Evolutionary conservation across 2,113 vertebrate genomes (phyloP).

Genomic region (Dasyurus viverrinus): DNA sequence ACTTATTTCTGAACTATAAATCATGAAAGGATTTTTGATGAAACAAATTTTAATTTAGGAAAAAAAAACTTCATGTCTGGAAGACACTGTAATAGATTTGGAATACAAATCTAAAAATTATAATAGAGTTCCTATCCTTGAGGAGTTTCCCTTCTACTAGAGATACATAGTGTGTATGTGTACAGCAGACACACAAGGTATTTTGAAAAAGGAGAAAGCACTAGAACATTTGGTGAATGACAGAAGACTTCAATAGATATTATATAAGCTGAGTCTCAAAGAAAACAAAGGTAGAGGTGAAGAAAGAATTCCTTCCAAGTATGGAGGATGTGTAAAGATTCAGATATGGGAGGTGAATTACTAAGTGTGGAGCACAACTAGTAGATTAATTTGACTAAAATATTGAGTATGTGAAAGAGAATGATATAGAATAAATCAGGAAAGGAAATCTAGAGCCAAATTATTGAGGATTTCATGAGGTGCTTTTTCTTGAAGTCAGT

Average conservation of each 20-base stretch:
- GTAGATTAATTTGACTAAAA: not conserved
- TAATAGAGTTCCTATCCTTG: not conserved
- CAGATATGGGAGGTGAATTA: not conserved
- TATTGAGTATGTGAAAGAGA: not conserved
- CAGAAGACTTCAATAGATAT: not conserved
- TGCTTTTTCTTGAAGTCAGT: not conserved
- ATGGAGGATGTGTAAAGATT: not conserved
- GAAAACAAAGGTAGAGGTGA: not conserved
- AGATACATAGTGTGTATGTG: not conserved
- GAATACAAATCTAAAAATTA: not conserved
- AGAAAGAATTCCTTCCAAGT: not conserved
- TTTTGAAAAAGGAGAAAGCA: not conserved
- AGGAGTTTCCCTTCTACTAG: not conserved
- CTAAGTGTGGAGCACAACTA: not conserved
- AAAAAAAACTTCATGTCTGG: not conserved
- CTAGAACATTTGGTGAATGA: not conserved
- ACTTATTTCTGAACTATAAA: not conserved
- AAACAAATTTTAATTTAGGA: not conserved
- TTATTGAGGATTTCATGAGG: not conserved
- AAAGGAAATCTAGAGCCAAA: not conserved
- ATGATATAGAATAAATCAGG: too few relatives aligned
- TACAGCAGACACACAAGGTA: not conserved
- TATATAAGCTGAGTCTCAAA: not conserved
- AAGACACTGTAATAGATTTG: not conserved
- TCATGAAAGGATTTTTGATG: not conserved